Conservation (phyloP, 2,888 invertebrate species). For the Hirudinaria manillensis region DNA sequence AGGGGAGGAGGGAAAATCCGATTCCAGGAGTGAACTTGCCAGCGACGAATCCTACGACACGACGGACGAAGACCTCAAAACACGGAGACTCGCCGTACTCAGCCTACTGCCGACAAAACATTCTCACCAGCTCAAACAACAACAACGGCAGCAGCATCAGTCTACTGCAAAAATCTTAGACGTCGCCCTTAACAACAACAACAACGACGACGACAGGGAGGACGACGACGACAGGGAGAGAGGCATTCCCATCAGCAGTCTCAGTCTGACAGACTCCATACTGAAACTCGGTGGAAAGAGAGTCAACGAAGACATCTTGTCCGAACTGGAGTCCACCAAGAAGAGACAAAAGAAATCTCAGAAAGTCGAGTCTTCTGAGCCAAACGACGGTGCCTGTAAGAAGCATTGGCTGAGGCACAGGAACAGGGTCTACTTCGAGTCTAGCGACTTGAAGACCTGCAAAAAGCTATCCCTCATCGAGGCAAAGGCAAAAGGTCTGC, state of each 20-base stretch:
- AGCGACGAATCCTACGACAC: constrained; percentile 4
- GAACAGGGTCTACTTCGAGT: background rate
- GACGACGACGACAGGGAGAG: background rate
- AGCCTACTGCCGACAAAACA: background rate
- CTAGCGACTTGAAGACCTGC: background rate
- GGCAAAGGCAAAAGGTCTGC: background rate
- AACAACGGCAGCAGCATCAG: background rate
- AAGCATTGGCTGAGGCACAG: background rate
- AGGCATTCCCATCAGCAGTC: background rate
- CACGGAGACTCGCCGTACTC: background rate
- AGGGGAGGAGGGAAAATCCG: constrained; percentile 1
- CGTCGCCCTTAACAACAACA: background rate
- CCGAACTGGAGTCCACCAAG: background rate
- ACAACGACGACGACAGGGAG: too few relatives aligned
- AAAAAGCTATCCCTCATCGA: background rate
- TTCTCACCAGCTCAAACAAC: background rate
- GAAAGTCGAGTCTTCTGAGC: background rate
- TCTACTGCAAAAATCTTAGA: background rate
- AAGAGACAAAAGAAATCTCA: background rate
- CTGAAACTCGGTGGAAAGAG: background rate
- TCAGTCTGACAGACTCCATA: constrained; percentile 7
- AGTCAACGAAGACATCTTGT: background rate
- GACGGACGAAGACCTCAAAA: constrained; percentile 4
- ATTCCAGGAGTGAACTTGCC: background rate
- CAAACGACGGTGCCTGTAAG: background rate